Evolutionary conservation across 2,888 invertebrate species (phyloP).

Genomic region (Acanthoscelides obtectus): DNA sequence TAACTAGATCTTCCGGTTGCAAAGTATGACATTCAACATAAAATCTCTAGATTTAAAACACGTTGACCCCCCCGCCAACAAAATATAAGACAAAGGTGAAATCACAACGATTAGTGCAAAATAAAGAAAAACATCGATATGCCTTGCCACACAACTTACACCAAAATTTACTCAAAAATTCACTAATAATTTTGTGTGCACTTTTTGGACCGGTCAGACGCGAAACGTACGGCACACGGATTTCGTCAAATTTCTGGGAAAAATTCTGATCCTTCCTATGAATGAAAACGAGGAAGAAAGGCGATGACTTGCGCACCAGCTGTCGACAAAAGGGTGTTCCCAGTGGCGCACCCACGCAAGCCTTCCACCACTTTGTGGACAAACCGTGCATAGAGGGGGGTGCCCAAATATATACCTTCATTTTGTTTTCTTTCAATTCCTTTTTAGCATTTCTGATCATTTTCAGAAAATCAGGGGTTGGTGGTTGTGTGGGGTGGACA

Average conservation of each 20-base stretch:
- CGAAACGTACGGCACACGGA: slow-evolving; percentile 20
- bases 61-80: slow-evolving; percentile 2
- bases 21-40: slow-evolving; percentile 28
- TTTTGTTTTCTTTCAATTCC: too few species aligned
- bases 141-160: slow-evolving; percentile 35
- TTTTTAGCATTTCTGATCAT: too few species aligned
- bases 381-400: too few species aligned
- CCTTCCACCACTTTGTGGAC: too few species aligned
- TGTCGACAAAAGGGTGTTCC: background rate
- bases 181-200: slow-evolving; percentile 38
- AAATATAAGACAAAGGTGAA: slow-evolving; percentile 26
- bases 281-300: slow-evolving; percentile 18
- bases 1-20: slow-evolving; percentile 21
- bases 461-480: too few species aligned
- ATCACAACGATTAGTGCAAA: slow-evolving; percentile 42
- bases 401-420: too few species aligned
- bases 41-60: slow-evolving; percentile 11
- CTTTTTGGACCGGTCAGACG: slow-evolving; percentile 25
- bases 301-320: slow-evolving; percentile 9
- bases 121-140: slow-evolving; percentile 30
- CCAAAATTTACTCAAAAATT: slow-evolving; percentile 41
- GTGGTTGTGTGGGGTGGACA: too few species aligned
- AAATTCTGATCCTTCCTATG: slow-evolving; percentile 16
- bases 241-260: slow-evolving; percentile 24
- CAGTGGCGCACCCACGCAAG: background rate